These are phyloP conservation scores for Chionis minor DNA, from an alignment of 2,113 vertebrate species.

Conservation along the genomic window DNA sequence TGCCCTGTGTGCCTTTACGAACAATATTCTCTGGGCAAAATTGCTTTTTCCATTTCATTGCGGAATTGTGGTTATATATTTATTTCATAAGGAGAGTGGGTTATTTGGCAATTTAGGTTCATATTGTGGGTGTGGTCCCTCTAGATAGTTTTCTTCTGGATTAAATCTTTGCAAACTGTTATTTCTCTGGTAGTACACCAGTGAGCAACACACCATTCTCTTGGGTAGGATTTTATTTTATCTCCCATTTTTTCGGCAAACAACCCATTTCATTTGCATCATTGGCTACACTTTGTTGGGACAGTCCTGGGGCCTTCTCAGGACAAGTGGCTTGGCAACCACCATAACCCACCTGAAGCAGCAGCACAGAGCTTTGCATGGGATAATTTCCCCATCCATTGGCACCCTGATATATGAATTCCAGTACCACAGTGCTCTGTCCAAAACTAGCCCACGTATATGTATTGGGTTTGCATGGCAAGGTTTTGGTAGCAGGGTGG, in stretches of 20 bases:
- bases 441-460: background rate
- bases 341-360: background rate
- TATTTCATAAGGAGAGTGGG: background rate
- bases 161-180: background rate
- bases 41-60: conserved; percentile 38
- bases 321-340: background rate
- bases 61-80: conserved; percentile 27
- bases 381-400: background rate
- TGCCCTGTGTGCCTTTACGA: conserved; percentile 36
- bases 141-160: background rate
- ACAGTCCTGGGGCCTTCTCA: background rate
- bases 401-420: background rate
- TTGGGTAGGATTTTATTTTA: background rate
- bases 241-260: background rate
- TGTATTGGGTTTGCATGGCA: background rate
- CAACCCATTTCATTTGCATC: background rate
- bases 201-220: background rate
- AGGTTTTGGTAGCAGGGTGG: background rate
- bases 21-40: conserved; percentile 19
- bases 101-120: conserved; percentile 38
- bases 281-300: background rate
- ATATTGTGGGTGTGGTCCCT: background rate
- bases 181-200: background rate
- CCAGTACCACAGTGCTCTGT: background rate
- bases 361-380: background rate